Conservation (phyloP, 1,140 invertebrate genomes). For the Zeugodacus cucurbitae region DNA sequence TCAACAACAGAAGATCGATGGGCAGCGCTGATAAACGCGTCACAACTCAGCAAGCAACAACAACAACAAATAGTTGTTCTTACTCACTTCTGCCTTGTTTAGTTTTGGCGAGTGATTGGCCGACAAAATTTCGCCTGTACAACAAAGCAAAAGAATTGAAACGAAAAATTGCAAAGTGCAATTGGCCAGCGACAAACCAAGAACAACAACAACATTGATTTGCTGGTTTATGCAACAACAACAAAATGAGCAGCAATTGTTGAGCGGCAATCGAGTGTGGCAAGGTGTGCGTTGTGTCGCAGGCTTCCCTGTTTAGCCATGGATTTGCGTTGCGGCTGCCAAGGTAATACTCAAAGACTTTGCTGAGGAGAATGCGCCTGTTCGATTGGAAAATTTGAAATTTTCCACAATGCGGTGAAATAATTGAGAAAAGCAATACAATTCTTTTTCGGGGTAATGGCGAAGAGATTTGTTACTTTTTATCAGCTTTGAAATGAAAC, state of each 20-base stretch:
- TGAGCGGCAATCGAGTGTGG: neutral
- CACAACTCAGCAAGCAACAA: neutral
- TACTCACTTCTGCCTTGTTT: neutral
- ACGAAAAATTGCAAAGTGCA: conserved; percentile 30
- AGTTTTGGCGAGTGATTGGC: neutral
- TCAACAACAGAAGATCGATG: conserved; percentile 34
- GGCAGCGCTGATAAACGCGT: neutral
- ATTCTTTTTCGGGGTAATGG: neutral
- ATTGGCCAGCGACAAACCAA: neutral
- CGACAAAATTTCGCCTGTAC: neutral
- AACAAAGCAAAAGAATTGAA: conserved; percentile 2
- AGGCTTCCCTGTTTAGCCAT: too few relatives aligned
- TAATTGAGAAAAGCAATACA: neutral
- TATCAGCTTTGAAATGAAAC: too few relatives aligned
- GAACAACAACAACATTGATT: neutral
- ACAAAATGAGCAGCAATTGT: neutral
- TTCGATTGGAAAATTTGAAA: conserved; percentile 37
- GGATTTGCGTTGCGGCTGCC: neutral
- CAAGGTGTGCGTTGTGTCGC: neutral
- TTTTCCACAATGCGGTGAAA: neutral
- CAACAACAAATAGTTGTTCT: neutral
- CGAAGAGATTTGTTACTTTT: too few relatives aligned
- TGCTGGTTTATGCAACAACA: neutral
- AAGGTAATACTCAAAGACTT: neutral
- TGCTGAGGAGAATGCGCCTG: neutral